phyloP scores from a whole-genome alignment of 2,113 vertebrate species.

The Ramphastos sulfuratus region DNA sequence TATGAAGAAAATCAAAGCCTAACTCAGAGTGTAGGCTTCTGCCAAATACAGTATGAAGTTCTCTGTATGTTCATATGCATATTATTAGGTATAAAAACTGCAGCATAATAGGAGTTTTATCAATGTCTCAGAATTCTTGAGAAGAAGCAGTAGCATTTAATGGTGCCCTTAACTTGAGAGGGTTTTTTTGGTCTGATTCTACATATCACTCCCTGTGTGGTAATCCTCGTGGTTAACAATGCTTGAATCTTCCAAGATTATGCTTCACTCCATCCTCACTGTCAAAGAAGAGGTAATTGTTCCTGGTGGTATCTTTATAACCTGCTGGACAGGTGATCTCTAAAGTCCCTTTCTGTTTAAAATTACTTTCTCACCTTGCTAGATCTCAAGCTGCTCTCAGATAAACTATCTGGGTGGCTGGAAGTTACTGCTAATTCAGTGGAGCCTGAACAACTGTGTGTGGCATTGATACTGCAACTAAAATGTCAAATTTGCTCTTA shows the following conservation, averaged over 20 bases:
- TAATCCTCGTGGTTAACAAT: neutral
- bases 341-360: neutral
- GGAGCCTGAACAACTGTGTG: neutral
- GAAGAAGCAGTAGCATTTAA: neutral
- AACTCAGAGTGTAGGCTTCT: neutral
- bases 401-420: neutral
- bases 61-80: accelerated
- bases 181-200: neutral
- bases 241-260: neutral
- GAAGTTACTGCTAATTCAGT: accelerated
- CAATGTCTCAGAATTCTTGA: accelerated
- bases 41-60: accelerated
- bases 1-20: neutral
- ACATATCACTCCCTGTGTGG: neutral
- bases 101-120: no score
- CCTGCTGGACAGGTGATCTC: neutral
- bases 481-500: neutral
- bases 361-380: neutral
- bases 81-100: neutral
- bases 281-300: no score
- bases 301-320: neutral
- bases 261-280: neutral
- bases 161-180: neutral
- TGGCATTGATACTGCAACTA: neutral
- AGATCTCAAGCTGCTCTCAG: neutral